A percentile compares a stretch with the other conserved stretches of the same genome.
These are phyloP conservation scores for Erinaceus europaeus DNA, from an alignment of 2,113 vertebrate genomes.

Conservation along the genomic window DNA sequence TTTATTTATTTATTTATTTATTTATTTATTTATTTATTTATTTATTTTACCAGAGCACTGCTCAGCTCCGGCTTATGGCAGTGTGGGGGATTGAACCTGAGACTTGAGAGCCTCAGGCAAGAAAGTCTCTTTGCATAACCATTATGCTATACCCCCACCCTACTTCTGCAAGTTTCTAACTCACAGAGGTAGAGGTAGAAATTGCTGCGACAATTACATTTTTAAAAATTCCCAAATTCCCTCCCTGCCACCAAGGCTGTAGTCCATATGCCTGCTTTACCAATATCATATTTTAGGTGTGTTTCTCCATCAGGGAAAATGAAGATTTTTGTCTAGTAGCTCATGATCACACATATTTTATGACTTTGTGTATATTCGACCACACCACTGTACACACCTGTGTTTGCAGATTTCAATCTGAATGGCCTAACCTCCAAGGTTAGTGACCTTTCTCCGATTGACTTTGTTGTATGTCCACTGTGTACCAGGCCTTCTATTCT, in stretches of 20 bases:
- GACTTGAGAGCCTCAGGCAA: no score
- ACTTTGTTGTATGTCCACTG: not conserved
- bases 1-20: no score
- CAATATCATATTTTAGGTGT: not conserved
- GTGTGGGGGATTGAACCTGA: no score
- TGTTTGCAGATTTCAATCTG: not conserved
- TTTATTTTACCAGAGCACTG: no score
- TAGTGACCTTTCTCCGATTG: not conserved
- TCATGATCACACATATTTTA: not conserved
- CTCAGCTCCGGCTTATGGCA: no score
- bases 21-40: no score
- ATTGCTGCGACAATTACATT: not conserved
- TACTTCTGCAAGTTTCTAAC: no score
- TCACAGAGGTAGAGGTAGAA: constrained; percentile 20
- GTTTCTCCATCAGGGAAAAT: not conserved
- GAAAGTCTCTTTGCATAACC: no score
- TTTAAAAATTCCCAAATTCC: not conserved
- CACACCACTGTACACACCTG: not conserved
- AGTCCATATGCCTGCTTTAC: not conserved
- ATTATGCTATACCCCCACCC: no score
- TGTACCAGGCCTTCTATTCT: not conserved
- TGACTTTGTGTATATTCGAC: not conserved
- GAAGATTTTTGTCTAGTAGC: not conserved
- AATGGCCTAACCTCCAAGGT: not conserved
- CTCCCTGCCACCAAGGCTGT: not conserved